Evolutionary conservation across 2,797 vertebrate species (phyloP).

Genomic region (Psittacula echo): DNA sequence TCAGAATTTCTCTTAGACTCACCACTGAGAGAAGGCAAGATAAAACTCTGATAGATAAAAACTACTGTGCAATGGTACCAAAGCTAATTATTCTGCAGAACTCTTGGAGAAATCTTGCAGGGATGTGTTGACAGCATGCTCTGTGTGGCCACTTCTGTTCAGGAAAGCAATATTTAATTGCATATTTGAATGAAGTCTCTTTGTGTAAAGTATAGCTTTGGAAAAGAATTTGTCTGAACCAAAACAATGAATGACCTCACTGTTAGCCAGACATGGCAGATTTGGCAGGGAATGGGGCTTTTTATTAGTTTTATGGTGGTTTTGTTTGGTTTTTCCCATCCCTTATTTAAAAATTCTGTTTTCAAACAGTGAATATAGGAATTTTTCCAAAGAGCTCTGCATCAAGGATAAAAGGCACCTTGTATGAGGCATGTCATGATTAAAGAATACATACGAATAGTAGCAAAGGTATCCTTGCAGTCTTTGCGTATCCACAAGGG

Average conservation of each 20-base stretch:
- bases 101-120: constrained; percentile 69
- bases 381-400: neutral
- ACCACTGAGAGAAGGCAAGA: constrained; percentile 70
- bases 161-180: constrained; percentile 66
- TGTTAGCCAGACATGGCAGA: neutral
- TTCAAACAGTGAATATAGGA: neutral
- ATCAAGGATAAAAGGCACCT: neutral
- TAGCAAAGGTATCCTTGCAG: neutral
- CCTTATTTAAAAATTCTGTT: neutral
- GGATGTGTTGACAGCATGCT: constrained; percentile 61
- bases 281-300: neutral
- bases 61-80: constrained; percentile 58
- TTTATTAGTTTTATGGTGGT: neutral
- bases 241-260: neutral
- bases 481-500: neutral
- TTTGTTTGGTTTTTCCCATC: neutral
- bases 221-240: neutral
- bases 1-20: constrained; percentile 70
- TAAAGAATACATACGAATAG: neutral
- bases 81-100: constrained; percentile 75
- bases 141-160: constrained; percentile 53
- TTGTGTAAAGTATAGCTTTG: neutral
- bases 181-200: constrained; percentile 34
- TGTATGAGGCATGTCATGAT: neutral
- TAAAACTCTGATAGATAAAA: constrained; percentile 67